Percentiles rank a stretch among this genome's conserved stretches.
These are phyloP conservation scores for Cacatua alba DNA, from an alignment of 2,113 vertebrate genomes.

Conservation along the genomic window DNA sequence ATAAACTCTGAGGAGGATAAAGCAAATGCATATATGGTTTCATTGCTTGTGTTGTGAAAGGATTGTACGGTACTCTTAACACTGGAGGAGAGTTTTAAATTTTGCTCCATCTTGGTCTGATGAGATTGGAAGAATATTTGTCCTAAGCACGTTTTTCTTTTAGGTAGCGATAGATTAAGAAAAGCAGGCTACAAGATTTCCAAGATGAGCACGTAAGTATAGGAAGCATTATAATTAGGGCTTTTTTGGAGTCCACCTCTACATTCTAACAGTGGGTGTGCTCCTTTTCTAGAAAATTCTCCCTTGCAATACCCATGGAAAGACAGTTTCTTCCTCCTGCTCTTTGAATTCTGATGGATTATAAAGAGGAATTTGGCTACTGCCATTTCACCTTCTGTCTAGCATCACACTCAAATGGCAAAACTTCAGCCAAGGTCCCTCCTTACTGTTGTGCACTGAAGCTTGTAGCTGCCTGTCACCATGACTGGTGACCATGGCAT, in stretches of 20 bases:
- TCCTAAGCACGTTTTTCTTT: neutral
- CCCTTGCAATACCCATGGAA: neutral
- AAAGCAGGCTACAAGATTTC: neutral
- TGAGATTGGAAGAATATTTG: neutral
- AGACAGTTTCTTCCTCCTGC: neutral
- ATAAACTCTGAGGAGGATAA: constrained; percentile 59
- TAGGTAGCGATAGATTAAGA: neutral
- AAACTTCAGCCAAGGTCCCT: neutral
- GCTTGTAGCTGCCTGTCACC: neutral
- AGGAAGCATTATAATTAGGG: neutral
- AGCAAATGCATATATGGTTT: constrained; percentile 36
- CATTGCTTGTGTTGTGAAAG: neutral
- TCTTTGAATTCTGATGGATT: neutral
- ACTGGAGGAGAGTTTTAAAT: neutral
- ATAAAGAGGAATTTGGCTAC: neutral
- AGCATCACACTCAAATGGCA: neutral
- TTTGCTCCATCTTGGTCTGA: neutral
- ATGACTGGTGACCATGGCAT: neutral
- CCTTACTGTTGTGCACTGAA: rapidly evolving
- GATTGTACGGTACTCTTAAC: neutral
- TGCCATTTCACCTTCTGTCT: neutral
- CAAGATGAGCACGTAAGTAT: neutral
- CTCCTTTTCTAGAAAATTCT: neutral
- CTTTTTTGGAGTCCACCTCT: neutral
- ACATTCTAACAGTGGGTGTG: neutral